Base-by-base conservation (phyloP, 2,888 invertebrate genomes). In the Cepaea hortensis region DNA sequence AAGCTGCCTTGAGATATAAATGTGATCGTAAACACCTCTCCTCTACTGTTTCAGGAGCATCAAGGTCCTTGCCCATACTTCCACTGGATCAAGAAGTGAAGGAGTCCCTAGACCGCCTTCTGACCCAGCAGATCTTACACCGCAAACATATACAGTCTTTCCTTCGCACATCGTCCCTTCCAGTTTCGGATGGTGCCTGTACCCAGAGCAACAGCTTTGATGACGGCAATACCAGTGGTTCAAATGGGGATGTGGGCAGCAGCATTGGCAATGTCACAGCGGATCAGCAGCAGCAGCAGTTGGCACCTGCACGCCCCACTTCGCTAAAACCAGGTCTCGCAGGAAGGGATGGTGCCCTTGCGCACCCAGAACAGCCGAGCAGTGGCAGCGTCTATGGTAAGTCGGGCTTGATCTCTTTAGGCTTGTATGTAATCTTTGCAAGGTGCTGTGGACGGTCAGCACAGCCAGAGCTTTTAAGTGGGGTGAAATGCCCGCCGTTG, bases 1-100 rank as follows among this genome's bases (percentile, higher is more conserved):
- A 35, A 35, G 35, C 15, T 68, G 18, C n/a, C n/a, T n/a, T 68
- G 20, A 18, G 4, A 20, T 18, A 11, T n/a, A 68, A 18, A 68
- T 15, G n/a, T 18, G 68, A 15, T 20, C 5, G n/a, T 23, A n/a
- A n/a, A 48, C 46, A 0, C 11, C 6, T 76, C 23, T 18, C n/a
- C 70, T 5, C n/a, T 70, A 23, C n/a, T 81, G 15, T n/a, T 81
- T 50, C 35, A 87, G 87, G 79, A 11, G 73, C 87, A 11, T 87
- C 87, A 13, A 50, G 80, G 73, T 87, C 87, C 4, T 61, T 87
- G 72, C 87, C 87, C 9, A 70, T 72, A 35, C 73, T 87, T 15
- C 80, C 87, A 11, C 68, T 84, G 18, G 84, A 84, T 9, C 62
- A 72, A 18, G 84, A 84, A 48, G 61, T 87, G 46, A 84, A 84